Conservation (phyloP, 2,113 vertebrate species). For the Takifugu bimaculatus region DNA sequence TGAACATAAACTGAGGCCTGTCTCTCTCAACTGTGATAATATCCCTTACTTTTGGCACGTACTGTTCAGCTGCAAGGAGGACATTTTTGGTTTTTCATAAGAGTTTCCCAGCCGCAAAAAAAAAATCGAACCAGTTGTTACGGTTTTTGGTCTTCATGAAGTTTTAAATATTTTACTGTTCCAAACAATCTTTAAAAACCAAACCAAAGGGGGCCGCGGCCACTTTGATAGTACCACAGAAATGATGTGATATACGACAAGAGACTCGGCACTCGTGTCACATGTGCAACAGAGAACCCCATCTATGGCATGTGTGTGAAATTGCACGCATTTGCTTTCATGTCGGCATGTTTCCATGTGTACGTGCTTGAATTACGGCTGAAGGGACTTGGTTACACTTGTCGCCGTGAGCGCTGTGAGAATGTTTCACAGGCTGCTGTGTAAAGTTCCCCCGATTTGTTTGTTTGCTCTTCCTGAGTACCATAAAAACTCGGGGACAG, state of each 20-base stretch:
- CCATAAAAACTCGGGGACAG: slow-evolving; percentile 62
- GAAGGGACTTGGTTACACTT: slow-evolving; percentile 39
- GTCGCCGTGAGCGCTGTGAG: slow-evolving; percentile 45
- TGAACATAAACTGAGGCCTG: slow-evolving; percentile 18
- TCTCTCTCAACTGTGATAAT: slow-evolving; percentile 27
- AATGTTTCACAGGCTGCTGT: slow-evolving; percentile 47
- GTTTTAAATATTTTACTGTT: slow-evolving; percentile 16
- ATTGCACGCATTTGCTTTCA: slow-evolving; percentile 37
- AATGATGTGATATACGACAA: slow-evolving; percentile 18
- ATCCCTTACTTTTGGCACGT: slow-evolving; percentile 10
- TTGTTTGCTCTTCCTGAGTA: slow-evolving; percentile 66
- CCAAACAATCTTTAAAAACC: slow-evolving; percentile 7
- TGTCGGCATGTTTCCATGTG: slow-evolving; percentile 34
- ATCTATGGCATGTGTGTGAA: slow-evolving; percentile 14
- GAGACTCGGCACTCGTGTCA: slow-evolving; percentile 16
- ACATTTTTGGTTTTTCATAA: slow-evolving; percentile 13
- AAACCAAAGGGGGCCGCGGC: background rate
- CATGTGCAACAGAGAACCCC: slow-evolving; percentile 24
- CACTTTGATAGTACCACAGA: slow-evolving; percentile 11
- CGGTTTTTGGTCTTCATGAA: slow-evolving; percentile 10
- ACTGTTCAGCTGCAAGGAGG: slow-evolving; percentile 6
- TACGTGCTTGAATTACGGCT: slow-evolving; percentile 27
- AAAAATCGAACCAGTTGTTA: background rate
- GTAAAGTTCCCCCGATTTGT: slow-evolving; percentile 67
- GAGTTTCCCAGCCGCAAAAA: slow-evolving; percentile 16